A percentile compares a stretch with the other conserved stretches of the same genome.
Conservation (phyloP, 2,888 invertebrate genomes). For the Cerastoderma edule region DNA sequence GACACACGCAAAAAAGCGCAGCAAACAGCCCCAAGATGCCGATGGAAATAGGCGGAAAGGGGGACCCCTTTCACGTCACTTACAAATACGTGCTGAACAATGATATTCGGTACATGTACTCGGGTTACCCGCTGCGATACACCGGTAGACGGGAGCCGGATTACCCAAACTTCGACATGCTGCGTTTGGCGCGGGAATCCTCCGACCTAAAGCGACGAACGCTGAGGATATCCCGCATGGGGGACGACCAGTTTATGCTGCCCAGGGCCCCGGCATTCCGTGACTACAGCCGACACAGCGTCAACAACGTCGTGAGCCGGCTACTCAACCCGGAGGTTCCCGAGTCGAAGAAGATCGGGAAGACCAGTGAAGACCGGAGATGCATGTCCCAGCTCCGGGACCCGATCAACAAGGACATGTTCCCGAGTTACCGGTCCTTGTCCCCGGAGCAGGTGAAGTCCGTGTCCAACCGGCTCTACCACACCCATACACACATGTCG, state of each 20-base stretch:
- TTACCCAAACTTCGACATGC: slow-evolving; percentile 71
- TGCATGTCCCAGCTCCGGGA: slow-evolving; percentile 60
- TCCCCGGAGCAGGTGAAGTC: slow-evolving; percentile 61
- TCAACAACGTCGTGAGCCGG: slow-evolving; percentile 55
- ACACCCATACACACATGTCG: slow-evolving; percentile 63
- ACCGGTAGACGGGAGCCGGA: slow-evolving; percentile 62
- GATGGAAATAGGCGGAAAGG: slow-evolving; percentile 60
- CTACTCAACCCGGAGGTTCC: slow-evolving; percentile 50
- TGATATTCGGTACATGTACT: slow-evolving; percentile 69
- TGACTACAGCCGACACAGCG: slow-evolving; percentile 53
- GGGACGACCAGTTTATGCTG: slow-evolving; percentile 56
- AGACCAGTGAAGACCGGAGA: slow-evolving; percentile 49
- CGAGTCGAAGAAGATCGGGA: slow-evolving; percentile 38
- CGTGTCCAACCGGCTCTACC: slow-evolving; percentile 61
- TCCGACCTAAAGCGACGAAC: slow-evolving; percentile 60
- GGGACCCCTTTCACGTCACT: slow-evolving; percentile 67
- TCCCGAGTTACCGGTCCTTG: slow-evolving; percentile 62
- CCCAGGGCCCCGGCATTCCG: slow-evolving; percentile 67
- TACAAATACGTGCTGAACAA: slow-evolving; percentile 67
- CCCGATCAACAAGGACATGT: slow-evolving; percentile 63
- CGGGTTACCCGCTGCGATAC: slow-evolving; percentile 60
- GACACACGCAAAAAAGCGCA: no score
- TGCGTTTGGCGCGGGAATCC: slow-evolving; percentile 63
- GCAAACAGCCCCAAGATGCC: slow-evolving; percentile 58
- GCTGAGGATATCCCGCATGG: slow-evolving; percentile 52